These are phyloP conservation scores for Epistrophe eligans DNA, from an alignment of 2,888 invertebrate species.

Conservation along the genomic window DNA sequence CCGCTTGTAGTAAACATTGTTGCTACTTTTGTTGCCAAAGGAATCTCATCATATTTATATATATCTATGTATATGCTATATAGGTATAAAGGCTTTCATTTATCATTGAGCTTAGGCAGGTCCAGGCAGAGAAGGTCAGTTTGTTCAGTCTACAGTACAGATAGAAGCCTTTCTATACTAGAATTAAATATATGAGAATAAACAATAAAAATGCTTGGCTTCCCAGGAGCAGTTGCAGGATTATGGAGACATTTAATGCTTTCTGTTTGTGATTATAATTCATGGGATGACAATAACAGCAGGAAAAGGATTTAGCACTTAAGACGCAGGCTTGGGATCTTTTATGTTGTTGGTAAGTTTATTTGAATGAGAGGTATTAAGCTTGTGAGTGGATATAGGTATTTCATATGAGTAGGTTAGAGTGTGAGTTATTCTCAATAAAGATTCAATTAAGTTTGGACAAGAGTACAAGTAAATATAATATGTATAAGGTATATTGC, in stretches of 20 bases:
- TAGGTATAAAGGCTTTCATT: conserved; percentile 42
- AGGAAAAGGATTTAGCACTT: conserved; percentile 54
- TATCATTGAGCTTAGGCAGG: conserved; percentile 30
- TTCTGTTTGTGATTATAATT: conserved; percentile 58
- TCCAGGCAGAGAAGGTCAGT: conserved; percentile 19
- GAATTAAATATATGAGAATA: conserved; percentile 32
- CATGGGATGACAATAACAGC: conserved; percentile 55
- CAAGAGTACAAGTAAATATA: too few species aligned
- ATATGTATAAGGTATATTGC: too few species aligned
- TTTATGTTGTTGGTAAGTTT: conserved; percentile 8
- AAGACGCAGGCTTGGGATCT: conserved; percentile 6
- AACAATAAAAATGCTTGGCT: conserved; percentile 49
- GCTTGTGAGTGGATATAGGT: conserved; percentile 1
- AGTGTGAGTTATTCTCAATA: neutral
- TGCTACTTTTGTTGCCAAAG: conserved; percentile 17
- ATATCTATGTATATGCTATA: neutral
- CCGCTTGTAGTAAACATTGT: conserved; percentile 31
- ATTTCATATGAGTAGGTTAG: neutral
- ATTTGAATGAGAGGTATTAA: conserved; percentile 20
- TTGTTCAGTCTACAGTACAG: neutral
- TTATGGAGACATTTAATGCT: conserved; percentile 48
- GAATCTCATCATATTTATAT: conserved; percentile 23
- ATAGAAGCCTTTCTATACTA: neutral
- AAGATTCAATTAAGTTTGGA: neutral
- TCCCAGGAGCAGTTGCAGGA: conserved; percentile 44